A percentile compares a stretch with the other conserved stretches of the same genome.
Conservation (phyloP, 2,888 invertebrate species). For the Campoletis raptor region DNA sequence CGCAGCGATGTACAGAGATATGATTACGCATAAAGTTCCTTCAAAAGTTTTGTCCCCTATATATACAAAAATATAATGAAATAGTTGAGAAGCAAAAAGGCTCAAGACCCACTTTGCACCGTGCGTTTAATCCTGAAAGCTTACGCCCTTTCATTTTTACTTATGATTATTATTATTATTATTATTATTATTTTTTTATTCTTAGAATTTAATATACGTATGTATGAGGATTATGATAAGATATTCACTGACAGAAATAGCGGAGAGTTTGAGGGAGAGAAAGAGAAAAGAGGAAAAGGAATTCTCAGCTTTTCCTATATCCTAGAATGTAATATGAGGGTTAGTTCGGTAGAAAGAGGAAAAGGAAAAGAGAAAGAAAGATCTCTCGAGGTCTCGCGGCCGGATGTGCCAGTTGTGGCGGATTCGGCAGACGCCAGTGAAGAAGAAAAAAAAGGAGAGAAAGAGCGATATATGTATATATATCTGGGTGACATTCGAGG, state of each 20-base stretch:
- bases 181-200: background rate
- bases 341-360: constrained; percentile 53
- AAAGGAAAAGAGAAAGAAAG: constrained; percentile 34
- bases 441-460: constrained; percentile 27
- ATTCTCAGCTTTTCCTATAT: constrained; percentile 80
- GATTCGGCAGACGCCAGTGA: constrained; percentile 37
- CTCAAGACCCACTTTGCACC: background rate
- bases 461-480: background rate
- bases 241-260: constrained; percentile 83
- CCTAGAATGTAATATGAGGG: constrained; percentile 82
- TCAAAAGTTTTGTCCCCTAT: background rate
- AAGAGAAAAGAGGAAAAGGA: constrained; percentile 72
- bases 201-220: constrained; percentile 27
- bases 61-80: too few relatives aligned
- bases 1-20: background rate
- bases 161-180: too few relatives aligned
- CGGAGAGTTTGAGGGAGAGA: constrained; percentile 72
- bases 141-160: constrained; percentile 6
- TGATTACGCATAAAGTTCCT: background rate
- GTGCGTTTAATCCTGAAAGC: background rate
- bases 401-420: constrained; percentile 50
- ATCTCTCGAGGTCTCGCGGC: constrained; percentile 21
- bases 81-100: background rate
- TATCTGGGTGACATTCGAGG: constrained; percentile 60
- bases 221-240: constrained; percentile 80